These are phyloP conservation scores for Hydroisotoma schaefferi DNA, from an alignment of 2,888 invertebrate species.

Conservation along the genomic window DNA sequence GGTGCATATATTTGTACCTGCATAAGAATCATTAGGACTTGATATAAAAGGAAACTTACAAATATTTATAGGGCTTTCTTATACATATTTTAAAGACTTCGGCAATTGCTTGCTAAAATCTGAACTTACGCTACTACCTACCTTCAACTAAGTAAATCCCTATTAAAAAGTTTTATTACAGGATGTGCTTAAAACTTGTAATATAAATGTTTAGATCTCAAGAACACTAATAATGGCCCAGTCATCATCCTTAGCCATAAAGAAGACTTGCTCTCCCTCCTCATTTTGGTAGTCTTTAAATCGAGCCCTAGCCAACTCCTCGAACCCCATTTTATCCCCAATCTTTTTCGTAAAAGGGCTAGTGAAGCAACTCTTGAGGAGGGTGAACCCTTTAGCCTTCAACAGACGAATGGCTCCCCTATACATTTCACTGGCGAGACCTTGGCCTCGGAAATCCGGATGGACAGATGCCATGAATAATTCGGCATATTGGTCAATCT, in stretches of 20 bases:
- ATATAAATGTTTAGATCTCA: conserved; percentile 25
- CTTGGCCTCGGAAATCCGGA: conserved; percentile 38
- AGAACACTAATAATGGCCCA: conserved; percentile 34
- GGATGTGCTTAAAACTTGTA: neutral
- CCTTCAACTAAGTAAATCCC: too few species aligned
- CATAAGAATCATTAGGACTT: too few species aligned
- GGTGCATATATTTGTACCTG: too few species aligned
- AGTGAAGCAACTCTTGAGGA: conserved; percentile 41
- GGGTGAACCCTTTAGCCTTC: conserved; percentile 32
- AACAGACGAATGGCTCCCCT: conserved; percentile 33
- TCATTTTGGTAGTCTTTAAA: conserved; percentile 38
- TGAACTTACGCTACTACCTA: too few species aligned
- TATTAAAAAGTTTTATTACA: neutral
- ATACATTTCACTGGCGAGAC: conserved; percentile 40
- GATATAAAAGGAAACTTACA: too few species aligned
- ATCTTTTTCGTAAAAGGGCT: conserved; percentile 40
- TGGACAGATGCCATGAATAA: conserved; percentile 44
- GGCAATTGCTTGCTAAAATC: too few species aligned
- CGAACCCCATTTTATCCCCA: conserved; percentile 41
- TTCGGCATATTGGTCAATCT: conserved; percentile 38
- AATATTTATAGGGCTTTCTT: too few species aligned
- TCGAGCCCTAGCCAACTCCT: conserved; percentile 30
- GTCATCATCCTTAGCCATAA: conserved; percentile 33
- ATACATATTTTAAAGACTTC: too few species aligned
- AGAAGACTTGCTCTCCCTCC: conserved; percentile 35